phyloP scores from a whole-genome alignment of 2,888 invertebrate genomes.

The Caenorhabditis angaria region DNA sequence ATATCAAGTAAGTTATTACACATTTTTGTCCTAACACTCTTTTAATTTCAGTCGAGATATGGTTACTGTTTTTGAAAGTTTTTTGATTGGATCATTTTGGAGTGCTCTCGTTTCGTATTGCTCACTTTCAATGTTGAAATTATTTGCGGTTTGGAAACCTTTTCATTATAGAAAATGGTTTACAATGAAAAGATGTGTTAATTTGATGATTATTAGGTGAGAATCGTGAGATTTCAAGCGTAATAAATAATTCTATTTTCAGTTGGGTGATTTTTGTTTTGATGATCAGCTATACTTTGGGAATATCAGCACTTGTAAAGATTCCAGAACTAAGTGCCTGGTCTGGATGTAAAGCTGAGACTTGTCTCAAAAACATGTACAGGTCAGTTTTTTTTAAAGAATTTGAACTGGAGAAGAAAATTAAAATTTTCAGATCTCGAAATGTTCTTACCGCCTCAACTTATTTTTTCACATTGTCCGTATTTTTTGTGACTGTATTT shows the following conservation, averaged over 20 bases:
- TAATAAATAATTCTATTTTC: constrained; percentile 11
- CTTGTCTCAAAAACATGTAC: constrained; percentile 61
- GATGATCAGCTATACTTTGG: constrained; percentile 59
- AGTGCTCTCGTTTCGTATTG: constrained; percentile 65
- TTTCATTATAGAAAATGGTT: constrained; percentile 66
- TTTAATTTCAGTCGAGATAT: constrained; percentile 61
- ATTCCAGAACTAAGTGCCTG: constrained; percentile 64
- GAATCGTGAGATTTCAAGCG: neutral
- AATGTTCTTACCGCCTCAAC: constrained; percentile 55
- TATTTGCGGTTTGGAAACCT: constrained; percentile 66
- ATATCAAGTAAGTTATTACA: constrained; percentile 61
- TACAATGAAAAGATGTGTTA: constrained; percentile 66
- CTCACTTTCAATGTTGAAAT: constrained; percentile 59
- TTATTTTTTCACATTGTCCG: constrained; percentile 61
- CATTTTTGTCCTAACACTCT: neutral
- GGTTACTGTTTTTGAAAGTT: constrained; percentile 61
- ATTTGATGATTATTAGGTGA: constrained; percentile 63
- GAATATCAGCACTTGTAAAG: constrained; percentile 60
- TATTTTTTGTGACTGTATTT: constrained; percentile 60
- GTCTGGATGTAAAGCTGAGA: constrained; percentile 67
- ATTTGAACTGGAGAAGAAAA: constrained; percentile 2
- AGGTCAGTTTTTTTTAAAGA: constrained; percentile 18
- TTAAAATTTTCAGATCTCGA: constrained; percentile 45
- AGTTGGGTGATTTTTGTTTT: constrained; percentile 65
- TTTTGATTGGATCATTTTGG: constrained; percentile 67